Conservation (phyloP, 2,888 invertebrate genomes). For the Phasia obesa region DNA sequence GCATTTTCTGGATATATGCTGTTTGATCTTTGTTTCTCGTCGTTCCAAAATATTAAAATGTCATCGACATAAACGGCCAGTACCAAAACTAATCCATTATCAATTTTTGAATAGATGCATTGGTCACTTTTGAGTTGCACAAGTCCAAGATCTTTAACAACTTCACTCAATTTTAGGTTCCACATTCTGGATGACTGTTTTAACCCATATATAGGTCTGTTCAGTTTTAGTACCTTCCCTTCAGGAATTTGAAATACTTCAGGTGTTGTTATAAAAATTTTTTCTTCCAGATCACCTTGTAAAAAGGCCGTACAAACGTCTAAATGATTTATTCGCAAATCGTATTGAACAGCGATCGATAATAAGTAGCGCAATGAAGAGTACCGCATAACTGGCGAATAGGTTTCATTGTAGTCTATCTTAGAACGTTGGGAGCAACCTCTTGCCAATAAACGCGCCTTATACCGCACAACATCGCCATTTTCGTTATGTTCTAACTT, state of each 20-base stretch:
- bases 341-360: background rate
- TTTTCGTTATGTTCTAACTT: too few relatives aligned
- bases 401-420: background rate
- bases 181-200: too few relatives aligned
- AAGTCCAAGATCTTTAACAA: background rate
- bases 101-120: background rate
- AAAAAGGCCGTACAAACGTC: background rate
- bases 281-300: background rate
- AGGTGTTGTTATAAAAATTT: constrained; percentile 1
- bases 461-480: too few relatives aligned
- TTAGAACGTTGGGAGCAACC: too few relatives aligned
- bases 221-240: background rate
- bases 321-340: background rate
- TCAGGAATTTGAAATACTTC: background rate
- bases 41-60: background rate
- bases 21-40: background rate
- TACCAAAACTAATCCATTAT: too few relatives aligned
- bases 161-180: too few relatives aligned
- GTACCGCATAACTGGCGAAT: background rate
- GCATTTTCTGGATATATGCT: background rate
- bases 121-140: background rate
- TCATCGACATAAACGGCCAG: constrained; percentile 5
- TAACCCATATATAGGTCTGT: too few relatives aligned
- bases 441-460: too few relatives aligned
- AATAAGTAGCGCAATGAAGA: background rate